Conservation (phyloP, 92 coral and sea anemone species). For the Epizoanthus rinbou region DNA sequence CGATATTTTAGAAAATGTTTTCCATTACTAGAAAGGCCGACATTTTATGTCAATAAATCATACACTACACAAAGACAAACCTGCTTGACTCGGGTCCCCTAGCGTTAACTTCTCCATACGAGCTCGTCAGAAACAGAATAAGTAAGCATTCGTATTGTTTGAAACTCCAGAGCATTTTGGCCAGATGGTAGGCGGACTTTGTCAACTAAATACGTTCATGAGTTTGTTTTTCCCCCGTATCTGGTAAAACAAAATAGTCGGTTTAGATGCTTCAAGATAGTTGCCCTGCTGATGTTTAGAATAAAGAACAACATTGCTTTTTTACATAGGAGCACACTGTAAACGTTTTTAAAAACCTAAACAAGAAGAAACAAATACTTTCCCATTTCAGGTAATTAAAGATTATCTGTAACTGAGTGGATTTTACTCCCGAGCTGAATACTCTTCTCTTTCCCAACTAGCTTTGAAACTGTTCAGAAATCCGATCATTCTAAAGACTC, state of each 20-base stretch:
- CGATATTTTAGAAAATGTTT: background rate
- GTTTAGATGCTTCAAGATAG: background rate
- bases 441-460: too few relatives aligned
- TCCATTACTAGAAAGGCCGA: background rate
- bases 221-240: background rate
- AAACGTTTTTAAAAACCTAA: too few relatives aligned
- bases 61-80: background rate
- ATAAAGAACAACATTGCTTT: too few relatives aligned
- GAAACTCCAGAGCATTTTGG: constrained; percentile 1
- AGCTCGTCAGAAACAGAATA: background rate
- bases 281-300: too few relatives aligned
- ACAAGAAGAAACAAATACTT: too few relatives aligned
- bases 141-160: background rate
- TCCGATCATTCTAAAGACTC: too few relatives aligned
- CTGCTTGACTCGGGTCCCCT: constrained; percentile 10
- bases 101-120: background rate
- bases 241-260: background rate
- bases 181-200: background rate
- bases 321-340: too few relatives aligned
- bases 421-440: too few relatives aligned
- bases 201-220: background rate
- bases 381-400: too few relatives aligned
- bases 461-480: too few relatives aligned
- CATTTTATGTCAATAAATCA: constrained; percentile 1
- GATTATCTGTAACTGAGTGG: too few relatives aligned